These are phyloP conservation scores for Phalangium opilio DNA, from an alignment of 2,888 invertebrate genomes.

Conservation along the genomic window DNA sequence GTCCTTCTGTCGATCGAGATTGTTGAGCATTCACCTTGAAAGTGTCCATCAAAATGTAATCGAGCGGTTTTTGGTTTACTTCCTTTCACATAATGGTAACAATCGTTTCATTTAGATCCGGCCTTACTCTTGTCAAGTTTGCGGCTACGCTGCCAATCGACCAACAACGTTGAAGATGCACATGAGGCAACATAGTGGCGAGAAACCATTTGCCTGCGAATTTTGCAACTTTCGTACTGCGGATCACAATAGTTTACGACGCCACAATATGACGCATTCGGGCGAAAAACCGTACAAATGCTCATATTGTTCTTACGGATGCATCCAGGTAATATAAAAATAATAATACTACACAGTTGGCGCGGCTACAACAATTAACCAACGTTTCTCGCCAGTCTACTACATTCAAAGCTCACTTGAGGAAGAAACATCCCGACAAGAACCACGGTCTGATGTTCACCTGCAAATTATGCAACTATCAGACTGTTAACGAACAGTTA, in stretches of 20 bases:
- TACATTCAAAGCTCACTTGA: conserved; percentile 57
- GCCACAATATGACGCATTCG: conserved; percentile 61
- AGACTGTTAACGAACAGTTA: conserved; percentile 42
- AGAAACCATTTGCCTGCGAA: conserved; percentile 60
- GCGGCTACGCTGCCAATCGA: conserved; percentile 49
- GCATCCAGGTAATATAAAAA: not conserved
- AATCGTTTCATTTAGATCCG: conserved; percentile 33
- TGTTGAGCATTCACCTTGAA: conserved; percentile 41
- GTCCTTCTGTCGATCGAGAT: conserved; percentile 39
- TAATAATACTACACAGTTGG: not conserved
- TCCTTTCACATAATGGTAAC: too few species aligned
- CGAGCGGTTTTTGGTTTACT: too few species aligned
- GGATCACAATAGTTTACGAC: conserved; percentile 63
- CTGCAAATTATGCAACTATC: conserved; percentile 45
- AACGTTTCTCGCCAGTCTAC: conserved; percentile 24
- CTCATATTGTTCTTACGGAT: conserved; percentile 49
- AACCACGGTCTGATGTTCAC: conserved; percentile 45
- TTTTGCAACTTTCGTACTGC: conserved; percentile 53
- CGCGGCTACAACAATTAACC: too few species aligned
- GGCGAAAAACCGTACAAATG: conserved; percentile 61
- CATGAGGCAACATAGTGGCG: conserved; percentile 53
- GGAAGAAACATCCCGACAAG: conserved; percentile 55
- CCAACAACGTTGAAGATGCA: conserved; percentile 50
- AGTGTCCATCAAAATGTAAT: conserved; percentile 43
- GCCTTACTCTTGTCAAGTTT: conserved; percentile 49